A percentile compares a stretch with the other conserved stretches of the same genome.
Conservation (phyloP, 2,888 invertebrate genomes). For the Patella depressa region DNA sequence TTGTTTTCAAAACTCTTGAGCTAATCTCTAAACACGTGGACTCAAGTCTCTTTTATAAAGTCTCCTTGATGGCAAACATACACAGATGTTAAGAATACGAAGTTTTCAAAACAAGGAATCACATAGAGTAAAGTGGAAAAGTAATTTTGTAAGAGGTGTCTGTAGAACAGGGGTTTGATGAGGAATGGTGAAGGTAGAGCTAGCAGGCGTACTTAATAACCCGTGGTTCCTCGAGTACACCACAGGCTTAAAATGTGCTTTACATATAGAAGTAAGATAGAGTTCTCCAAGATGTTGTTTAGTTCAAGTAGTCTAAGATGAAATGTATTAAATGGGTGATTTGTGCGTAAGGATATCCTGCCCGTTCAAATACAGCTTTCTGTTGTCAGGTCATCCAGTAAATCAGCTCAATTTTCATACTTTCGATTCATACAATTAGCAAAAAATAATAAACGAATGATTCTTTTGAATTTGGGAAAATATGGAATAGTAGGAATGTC, state of each 20-base stretch:
- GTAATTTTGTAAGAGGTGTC: conserved; percentile 35
- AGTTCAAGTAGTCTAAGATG: conserved; percentile 1
- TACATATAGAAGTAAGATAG: neutral
- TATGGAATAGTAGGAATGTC: too few relatives aligned
- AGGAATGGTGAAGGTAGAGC: conserved; percentile 5
- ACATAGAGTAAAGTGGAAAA: conserved; percentile 34
- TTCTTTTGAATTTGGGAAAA: too few relatives aligned
- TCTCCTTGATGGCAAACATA: neutral
- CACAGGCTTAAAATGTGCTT: neutral
- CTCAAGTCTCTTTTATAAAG: neutral
- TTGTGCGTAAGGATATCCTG: neutral
- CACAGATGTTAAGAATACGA: conserved; percentile 34
- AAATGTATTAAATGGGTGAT: neutral
- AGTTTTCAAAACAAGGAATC: conserved; percentile 38
- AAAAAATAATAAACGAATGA: too few relatives aligned
- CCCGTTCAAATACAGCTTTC: neutral
- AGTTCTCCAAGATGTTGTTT: neutral
- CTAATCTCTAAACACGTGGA: neutral
- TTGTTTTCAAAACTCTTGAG: conserved; percentile 3
- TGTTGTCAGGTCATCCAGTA: neutral
- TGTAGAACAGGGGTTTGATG: conserved; percentile 15
- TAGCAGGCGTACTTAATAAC: conserved; percentile 11
- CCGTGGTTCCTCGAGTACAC: neutral
- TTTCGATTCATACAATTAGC: too few relatives aligned
- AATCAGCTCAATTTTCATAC: neutral